Evolutionary conservation across 2,113 vertebrate species (phyloP), one percentile per base, ranked within the genome.

Genomic region (Oenanthe melanoleuca): DNA sequence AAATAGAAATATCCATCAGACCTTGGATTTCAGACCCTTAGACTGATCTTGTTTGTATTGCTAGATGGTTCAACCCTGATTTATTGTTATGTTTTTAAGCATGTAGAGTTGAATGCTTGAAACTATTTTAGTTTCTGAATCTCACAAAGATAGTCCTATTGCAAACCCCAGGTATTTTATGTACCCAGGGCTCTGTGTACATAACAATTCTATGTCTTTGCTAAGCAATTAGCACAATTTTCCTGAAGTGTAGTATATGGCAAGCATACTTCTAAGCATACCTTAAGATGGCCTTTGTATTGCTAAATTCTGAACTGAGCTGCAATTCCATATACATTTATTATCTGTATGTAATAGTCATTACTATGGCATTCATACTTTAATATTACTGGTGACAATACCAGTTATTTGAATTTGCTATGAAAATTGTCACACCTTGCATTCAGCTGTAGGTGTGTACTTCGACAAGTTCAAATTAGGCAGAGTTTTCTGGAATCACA

Each of bases 241-340:
- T 91, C 61, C 50, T 91, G 88, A 94, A 93, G 53, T 80, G 52
- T 72, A 93, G 44, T 93, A 87, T 96, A 96, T 93, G 91, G 88
- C 80, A 95, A 67, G 23, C 37, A 80, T 85, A 80, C 67, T 96
- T 95, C 67, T 96, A 97, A 97, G 95, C 80, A 94, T 93, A 96
- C 63, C 60, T 79, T 81, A 79, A 44, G 85, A 95, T 95, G 80
- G 57, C 70, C 63, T 95, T 95, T 86, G n/a, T n/a, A n/a, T n/a
- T n/a, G 80, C 65, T 89, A 64, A 45, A 77, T 89, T 94, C 84
- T 92, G 84, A 97, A 95, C 29, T 47, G 79, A 98, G 52, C 55
- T 97, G 44, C 45, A 89, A 89, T 96, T 94, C 72, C 65, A 78
- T 81, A 34, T 25, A 70, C 14, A 40, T 82, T 34, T 38, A 84